A percentile compares a stretch with the other conserved stretches of the same genome.
Evolutionary conservation across 53 echinoderm and acorn worm genomes (phyloP).

Genomic region (Paracentrotus lividus): DNA sequence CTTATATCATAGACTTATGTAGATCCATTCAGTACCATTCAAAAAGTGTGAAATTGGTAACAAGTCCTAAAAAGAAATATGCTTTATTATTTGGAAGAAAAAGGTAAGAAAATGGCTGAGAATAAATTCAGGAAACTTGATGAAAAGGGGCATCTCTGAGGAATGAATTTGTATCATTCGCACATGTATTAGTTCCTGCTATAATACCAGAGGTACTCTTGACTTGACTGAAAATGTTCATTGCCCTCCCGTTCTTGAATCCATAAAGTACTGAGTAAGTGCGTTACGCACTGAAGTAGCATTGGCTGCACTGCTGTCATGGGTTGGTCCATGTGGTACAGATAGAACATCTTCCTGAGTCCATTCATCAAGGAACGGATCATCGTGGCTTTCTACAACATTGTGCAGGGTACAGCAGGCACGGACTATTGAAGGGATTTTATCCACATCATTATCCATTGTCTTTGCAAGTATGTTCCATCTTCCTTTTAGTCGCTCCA

Average conservation of each 20-base stretch:
- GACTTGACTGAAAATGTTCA: neutral
- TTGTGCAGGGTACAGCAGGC: conserved; percentile 43
- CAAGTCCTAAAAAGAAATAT: too few relatives aligned
- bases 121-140: too few relatives aligned
- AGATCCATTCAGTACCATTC: too few relatives aligned
- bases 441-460: conserved; percentile 34
- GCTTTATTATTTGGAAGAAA: too few relatives aligned
- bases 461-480: conserved; percentile 73
- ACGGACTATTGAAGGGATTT: neutral
- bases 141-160: too few relatives aligned
- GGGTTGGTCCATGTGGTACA: conserved; percentile 17
- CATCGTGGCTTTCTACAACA: neutral
- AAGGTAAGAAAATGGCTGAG: too few relatives aligned
- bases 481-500: conserved; percentile 81
- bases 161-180: too few relatives aligned
- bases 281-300: conserved; percentile 14
- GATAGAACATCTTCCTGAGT: neutral
- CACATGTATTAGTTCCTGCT: too few relatives aligned
- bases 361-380: conserved; percentile 38
- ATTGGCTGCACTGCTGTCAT: neutral
- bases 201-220: neutral
- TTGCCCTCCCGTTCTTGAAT: neutral
- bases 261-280: conserved; percentile 7
- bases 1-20: too few relatives aligned
- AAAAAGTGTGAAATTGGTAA: too few relatives aligned